phyloP scores from a whole-genome alignment of 2,888 invertebrate species.

The Diplazon laetatorius region DNA sequence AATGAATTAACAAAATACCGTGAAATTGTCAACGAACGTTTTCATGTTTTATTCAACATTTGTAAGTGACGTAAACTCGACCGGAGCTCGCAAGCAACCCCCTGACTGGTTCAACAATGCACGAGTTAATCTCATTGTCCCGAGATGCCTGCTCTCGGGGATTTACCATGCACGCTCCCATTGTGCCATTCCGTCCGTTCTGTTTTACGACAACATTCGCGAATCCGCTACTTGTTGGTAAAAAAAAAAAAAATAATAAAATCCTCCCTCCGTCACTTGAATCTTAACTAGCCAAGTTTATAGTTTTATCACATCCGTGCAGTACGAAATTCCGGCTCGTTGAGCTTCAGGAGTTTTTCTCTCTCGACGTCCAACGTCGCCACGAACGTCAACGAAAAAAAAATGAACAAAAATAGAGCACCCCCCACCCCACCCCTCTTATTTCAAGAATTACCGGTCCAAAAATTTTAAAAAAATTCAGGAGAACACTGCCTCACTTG shows the following conservation, averaged over 20 bases:
- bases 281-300: slow-evolving; percentile 19
- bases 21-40: too few relatives aligned
- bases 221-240: slow-evolving; percentile 8
- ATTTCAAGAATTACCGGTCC: too few relatives aligned
- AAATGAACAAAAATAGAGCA: too few relatives aligned
- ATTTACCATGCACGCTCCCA: neutral
- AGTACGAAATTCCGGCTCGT: slow-evolving; percentile 29
- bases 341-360: neutral
- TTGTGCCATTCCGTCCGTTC: neutral
- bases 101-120: neutral
- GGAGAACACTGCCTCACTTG: too few relatives aligned
- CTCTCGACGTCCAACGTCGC: neutral
- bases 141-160: neutral
- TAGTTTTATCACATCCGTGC: slow-evolving; percentile 14
- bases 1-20: too few relatives aligned
- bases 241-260: too few relatives aligned
- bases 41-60: too few relatives aligned
- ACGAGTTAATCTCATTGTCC: neutral
- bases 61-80: neutral
- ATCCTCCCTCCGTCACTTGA: slow-evolving; percentile 13
- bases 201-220: slow-evolving; percentile 1
- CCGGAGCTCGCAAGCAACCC: neutral
- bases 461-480: too few relatives aligned
- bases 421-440: too few relatives aligned
- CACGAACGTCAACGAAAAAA: neutral